Percentiles rank a stretch among this genome's conserved stretches.
Evolutionary conservation across 2,113 vertebrate species (phyloP).

Genomic region (Xiphias gladius): DNA sequence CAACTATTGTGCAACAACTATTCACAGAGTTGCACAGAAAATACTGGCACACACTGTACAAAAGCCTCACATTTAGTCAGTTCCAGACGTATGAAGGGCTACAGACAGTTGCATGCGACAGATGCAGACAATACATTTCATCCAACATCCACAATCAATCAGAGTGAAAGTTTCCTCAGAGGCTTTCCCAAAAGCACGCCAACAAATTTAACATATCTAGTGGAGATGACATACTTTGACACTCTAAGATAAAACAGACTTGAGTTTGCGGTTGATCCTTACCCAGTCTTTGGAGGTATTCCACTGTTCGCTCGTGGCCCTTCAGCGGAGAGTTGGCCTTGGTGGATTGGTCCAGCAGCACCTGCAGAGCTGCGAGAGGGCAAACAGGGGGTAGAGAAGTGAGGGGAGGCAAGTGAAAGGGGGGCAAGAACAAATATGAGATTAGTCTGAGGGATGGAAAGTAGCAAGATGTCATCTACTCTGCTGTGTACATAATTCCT

Average conservation of each 20-base stretch:
- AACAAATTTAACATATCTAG: not conserved
- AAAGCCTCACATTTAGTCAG: not conserved
- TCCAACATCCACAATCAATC: constrained; percentile 35
- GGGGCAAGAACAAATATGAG: not conserved
- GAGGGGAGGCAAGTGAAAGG: not conserved
- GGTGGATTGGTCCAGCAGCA: constrained; percentile 96
- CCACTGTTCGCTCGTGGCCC: constrained; percentile 97
- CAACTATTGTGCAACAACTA: not conserved
- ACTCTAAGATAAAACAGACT: not conserved
- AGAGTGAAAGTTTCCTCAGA: constrained; percentile 28
- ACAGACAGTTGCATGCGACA: not conserved
- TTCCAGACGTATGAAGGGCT: not conserved
- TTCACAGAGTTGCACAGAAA: not conserved
- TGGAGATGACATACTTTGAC: not conserved
- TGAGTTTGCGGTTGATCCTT: constrained; percentile 39
- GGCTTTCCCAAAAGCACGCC: constrained; percentile 9
- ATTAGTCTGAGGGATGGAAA: constrained; percentile 13
- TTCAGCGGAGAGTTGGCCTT: constrained; percentile 98
- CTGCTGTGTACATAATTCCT: constrained; percentile 34
- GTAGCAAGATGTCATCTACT: constrained; percentile 19
- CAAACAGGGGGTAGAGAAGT: not conserved
- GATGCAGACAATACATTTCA: not conserved
- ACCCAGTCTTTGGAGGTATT: constrained; percentile 97
- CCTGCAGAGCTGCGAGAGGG: constrained; percentile 90
- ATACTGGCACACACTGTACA: not conserved